phyloP scores from a whole-genome alignment of 2,888 invertebrate genomes.

The Drosophila rubida region DNA sequence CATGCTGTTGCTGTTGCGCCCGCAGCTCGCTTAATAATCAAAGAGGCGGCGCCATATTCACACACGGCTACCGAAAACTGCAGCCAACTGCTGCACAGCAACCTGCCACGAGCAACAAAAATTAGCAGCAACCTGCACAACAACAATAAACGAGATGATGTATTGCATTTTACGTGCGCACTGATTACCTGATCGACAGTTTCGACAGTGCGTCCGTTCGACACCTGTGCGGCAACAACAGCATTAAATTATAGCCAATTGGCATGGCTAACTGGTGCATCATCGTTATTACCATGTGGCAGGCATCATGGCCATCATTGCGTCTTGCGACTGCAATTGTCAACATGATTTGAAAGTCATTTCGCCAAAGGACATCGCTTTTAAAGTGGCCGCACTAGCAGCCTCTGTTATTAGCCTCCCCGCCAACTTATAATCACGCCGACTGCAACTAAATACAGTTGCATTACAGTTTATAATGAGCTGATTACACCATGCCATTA shows the following conservation, averaged over 20 bases:
- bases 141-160: conserved; percentile 40
- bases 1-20: conserved; percentile 66
- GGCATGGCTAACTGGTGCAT: conserved; percentile 48
- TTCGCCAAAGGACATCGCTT: conserved; percentile 3
- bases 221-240: conserved; percentile 38
- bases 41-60: conserved; percentile 63
- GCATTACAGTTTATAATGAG: conserved; percentile 1
- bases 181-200: conserved; percentile 19
- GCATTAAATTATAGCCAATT: conserved; percentile 39
- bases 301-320: conserved; percentile 15
- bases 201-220: conserved; percentile 1
- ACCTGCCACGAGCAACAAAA: conserved; percentile 6
- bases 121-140: conserved; percentile 5
- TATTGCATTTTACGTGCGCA: conserved; percentile 24
- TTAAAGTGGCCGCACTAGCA: conserved; percentile 10
- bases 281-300: not conserved
- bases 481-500: not conserved
- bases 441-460: not conserved
- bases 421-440: not conserved
- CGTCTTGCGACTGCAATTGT: not conserved
- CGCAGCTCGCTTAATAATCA: conserved; percentile 60
- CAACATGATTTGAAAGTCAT: conserved; percentile 25
- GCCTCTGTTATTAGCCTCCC: conserved; percentile 1
- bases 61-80: conserved; percentile 64
- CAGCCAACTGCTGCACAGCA: conserved; percentile 27